These are phyloP conservation scores for Probosciger aterrimus DNA, from an alignment of 2,113 vertebrate genomes.

Conservation along the genomic window DNA sequence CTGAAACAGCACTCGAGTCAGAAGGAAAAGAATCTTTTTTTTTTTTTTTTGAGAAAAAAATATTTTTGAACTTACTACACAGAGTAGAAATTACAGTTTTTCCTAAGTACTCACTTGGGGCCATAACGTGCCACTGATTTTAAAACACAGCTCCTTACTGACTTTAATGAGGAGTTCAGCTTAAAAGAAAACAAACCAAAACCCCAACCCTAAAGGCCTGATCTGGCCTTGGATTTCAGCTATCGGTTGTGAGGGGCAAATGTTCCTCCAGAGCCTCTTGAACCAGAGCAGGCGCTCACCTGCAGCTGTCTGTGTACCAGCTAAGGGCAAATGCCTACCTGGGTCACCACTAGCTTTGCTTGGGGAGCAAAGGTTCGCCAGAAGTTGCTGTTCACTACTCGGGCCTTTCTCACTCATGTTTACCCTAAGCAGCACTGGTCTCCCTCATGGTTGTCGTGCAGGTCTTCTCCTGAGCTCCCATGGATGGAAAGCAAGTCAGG, in stretches of 20 bases:
- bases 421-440: neutral
- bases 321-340: neutral
- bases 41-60: neutral
- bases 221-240: neutral
- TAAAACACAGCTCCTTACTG: constrained; percentile 19
- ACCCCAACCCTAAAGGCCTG: neutral
- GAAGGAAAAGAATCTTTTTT: neutral
- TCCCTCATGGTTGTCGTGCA: accelerated
- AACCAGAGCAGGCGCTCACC: neutral
- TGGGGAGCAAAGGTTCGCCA: accelerated
- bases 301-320: neutral
- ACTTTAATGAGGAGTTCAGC: constrained; percentile 2
- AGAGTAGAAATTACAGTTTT: constrained; percentile 16
- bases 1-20: neutral
- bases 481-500: neutral
- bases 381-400: accelerated
- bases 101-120: neutral
- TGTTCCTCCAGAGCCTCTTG: neutral
- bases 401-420: neutral
- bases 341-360: accelerated
- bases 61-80: neutral
- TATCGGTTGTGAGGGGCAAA: neutral
- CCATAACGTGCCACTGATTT: constrained; percentile 4
- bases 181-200: neutral
- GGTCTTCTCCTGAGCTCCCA: neutral